Evolutionary conservation across 2,888 invertebrate genomes (phyloP).

Genomic region (Frankliniella fusca): DNA sequence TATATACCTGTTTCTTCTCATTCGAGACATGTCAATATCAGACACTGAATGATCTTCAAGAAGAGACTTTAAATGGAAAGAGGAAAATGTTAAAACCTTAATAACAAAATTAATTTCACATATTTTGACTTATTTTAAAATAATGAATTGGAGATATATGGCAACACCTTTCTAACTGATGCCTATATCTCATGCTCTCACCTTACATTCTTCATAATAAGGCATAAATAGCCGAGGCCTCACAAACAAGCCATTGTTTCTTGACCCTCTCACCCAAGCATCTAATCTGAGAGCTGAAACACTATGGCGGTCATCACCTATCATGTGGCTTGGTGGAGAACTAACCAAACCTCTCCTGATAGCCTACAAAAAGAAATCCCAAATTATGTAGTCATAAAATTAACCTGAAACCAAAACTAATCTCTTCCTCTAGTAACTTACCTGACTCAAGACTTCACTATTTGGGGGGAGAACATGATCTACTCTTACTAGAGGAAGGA

Average conservation of each 20-base stretch:
- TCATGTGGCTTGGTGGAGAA: slow-evolving; percentile 79
- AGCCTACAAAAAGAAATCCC: slow-evolving; percentile 44
- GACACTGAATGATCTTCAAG: slow-evolving; percentile 80
- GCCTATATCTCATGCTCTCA: slow-evolving; percentile 42
- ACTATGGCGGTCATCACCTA: slow-evolving; percentile 59
- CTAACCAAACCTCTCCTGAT: slow-evolving; percentile 71
- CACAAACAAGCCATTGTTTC: slow-evolving; percentile 67
- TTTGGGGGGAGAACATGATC: slow-evolving; percentile 87
- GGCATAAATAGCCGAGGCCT: slow-evolving; percentile 90
- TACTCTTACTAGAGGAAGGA: slow-evolving; percentile 78
- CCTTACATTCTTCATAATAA: slow-evolving; percentile 91
- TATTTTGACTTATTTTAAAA: background rate
- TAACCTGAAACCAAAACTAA: slow-evolving; percentile 30
- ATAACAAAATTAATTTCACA: background rate
- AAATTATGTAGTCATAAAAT: slow-evolving; percentile 17
- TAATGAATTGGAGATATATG: background rate
- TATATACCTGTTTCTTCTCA: slow-evolving; percentile 66
- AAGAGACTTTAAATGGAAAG: slow-evolving; percentile 54
- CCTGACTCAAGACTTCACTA: slow-evolving; percentile 70
- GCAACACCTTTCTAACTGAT: background rate
- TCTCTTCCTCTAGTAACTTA: slow-evolving; percentile 41
- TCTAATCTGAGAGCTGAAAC: slow-evolving; percentile 55
- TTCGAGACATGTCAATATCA: slow-evolving; percentile 61
- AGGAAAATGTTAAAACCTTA: slow-evolving; percentile 27
- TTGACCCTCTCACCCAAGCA: slow-evolving; percentile 71